Base-by-base conservation (phyloP, 1,140 invertebrate genomes). In the Heterodera schachtii region DNA sequence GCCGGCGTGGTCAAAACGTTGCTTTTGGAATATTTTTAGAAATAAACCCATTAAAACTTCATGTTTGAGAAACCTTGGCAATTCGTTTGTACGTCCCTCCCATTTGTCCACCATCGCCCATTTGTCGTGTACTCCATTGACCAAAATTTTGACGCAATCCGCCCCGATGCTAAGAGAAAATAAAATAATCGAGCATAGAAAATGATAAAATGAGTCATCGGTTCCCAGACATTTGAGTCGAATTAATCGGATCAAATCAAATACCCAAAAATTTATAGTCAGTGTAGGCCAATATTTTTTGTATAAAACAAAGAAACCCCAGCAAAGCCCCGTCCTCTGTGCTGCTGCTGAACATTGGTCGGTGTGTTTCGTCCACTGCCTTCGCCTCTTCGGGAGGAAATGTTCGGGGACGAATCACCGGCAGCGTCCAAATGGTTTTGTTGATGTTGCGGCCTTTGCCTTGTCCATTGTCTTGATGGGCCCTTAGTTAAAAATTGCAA, bases 1-100 rank as follows among this genome's bases (percentile, higher is more conserved):
- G 0, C 83, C 83, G 19, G 82, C 83, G 73, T 84, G 83, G n/a
- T 84, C 83, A 16, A 69, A 75, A 11, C 83, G 83, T 49, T 85
- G 47, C 83, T 84, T 31, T 0, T 85, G 67, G 52, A 49, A 21
- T 11, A 70, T n/a, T 19, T n/a, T 19, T 43, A 49, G 19, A 19
- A 52, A 75, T 11, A 44, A 41, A 74, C 7, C 7, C 52, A 21
- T 8, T 44, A 43, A n/a, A 43, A 49, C 5, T 11, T 0, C 0
- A 52, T 52, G 49, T 6, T n/a, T 5, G 57, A 64, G 19, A 64
- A 64, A 64, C 57, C 57, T 16, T 64, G 0, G 11, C 57, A 13
- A 52, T 64, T 64, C 57, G 57, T 64, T 64, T 64, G 57, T 21
- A 64, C 57, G 16, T n/a, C 13, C 57, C 57, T 64, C 16, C 57